phyloP scores from a whole-genome alignment of 2,797 vertebrate genomes.

The Monodelphis domestica region DNA sequence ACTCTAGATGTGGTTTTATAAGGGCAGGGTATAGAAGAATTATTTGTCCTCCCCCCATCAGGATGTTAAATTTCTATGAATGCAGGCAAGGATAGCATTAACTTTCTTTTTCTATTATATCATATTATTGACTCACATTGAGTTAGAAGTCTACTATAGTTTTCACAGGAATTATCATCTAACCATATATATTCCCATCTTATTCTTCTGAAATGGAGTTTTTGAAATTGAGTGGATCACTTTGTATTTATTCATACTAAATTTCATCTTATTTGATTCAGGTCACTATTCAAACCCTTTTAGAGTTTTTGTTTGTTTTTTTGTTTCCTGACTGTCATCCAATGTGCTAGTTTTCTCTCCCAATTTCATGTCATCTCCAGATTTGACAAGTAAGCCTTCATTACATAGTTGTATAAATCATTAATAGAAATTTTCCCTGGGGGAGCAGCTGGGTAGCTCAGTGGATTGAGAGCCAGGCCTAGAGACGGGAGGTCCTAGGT shows the following conservation, averaged over 20 bases:
- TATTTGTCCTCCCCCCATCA: not conserved
- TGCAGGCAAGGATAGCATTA: not conserved
- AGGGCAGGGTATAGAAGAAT: not conserved
- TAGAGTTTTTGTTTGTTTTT: not conserved
- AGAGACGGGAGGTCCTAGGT: no score
- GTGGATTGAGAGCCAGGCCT: no score
- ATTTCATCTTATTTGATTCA: not conserved
- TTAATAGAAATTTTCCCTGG: not conserved
- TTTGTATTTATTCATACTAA: not conserved
- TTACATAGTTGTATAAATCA: not conserved
- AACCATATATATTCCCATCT: not conserved
- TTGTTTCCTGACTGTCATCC: not conserved
- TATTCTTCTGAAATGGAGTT: not conserved
- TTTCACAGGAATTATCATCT: not conserved
- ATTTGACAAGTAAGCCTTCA: not conserved
- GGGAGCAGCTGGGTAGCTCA: no score
- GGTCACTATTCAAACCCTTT: not conserved
- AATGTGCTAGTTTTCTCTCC: not conserved
- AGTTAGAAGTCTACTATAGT: not conserved
- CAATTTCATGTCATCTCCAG: not conserved
- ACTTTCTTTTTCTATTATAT: not conserved
- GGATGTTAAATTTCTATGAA: not conserved
- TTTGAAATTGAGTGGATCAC: not conserved
- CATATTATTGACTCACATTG: not conserved
- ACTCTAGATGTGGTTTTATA: not conserved